Conservation (phyloP, 2,797 vertebrate genomes). For the Agapornis canus region DNA sequence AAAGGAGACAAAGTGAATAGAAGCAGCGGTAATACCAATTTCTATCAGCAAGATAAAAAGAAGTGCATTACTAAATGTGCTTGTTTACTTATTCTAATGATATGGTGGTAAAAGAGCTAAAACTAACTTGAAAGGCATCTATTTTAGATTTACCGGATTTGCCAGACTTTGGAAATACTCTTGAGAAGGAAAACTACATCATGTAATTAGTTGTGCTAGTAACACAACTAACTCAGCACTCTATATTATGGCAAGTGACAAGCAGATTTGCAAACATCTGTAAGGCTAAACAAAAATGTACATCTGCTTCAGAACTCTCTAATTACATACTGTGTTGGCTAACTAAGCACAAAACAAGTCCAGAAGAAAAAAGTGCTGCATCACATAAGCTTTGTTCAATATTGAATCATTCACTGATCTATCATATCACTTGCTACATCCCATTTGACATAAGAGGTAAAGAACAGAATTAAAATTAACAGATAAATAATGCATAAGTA, state of each 20-base stretch:
- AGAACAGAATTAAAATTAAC: constrained; percentile 75
- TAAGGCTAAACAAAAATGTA: constrained; percentile 43
- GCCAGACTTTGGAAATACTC: background rate
- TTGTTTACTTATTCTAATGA: constrained; percentile 38
- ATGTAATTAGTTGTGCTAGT: background rate
- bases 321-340: constrained; percentile 20
- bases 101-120: background rate
- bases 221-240: rapidly evolving
- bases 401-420: constrained; percentile 71
- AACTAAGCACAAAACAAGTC: constrained; percentile 59
- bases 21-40: constrained; percentile 19
- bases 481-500: constrained; percentile 84
- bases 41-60: constrained; percentile 41
- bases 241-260: background rate
- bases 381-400: constrained; percentile 70
- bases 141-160: background rate
- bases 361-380: constrained; percentile 60
- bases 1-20: constrained; percentile 36
- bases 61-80: background rate
- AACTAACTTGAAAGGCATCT: background rate
- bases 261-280: constrained; percentile 18
- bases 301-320: constrained; percentile 11
- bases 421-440: constrained; percentile 73
- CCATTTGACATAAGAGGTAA: constrained; percentile 72
- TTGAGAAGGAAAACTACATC: background rate